phyloP scores from a whole-genome alignment of 2,888 invertebrate genomes.

The Sphaerophoria taeniata region DNA sequence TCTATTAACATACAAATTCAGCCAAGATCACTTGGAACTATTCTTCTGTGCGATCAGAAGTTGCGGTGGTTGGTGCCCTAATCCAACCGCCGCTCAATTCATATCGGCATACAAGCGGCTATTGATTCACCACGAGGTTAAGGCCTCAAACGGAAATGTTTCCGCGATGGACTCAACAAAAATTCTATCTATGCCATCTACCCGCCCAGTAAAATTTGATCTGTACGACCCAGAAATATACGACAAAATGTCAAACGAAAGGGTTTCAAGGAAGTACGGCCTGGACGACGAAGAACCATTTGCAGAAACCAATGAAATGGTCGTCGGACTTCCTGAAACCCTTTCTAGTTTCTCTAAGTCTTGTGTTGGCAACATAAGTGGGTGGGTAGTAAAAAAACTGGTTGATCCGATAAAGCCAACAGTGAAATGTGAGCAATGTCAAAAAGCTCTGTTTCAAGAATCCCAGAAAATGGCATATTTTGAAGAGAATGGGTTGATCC shows the following conservation, averaged over 20 bases:
- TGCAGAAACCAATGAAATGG: neutral
- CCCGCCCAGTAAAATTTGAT: neutral
- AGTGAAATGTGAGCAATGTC: neutral
- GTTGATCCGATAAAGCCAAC: neutral
- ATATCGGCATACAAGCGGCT: too few relatives aligned
- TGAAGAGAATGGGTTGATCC: neutral
- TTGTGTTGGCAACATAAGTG: neutral
- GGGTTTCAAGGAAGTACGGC: neutral
- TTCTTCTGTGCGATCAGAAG: neutral
- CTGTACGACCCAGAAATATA: neutral
- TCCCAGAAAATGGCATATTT: neutral
- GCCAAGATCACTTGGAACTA: too few relatives aligned
- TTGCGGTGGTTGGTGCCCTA: neutral
- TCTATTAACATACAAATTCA: neutral
- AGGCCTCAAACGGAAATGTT: neutral
- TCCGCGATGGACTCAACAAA: too few relatives aligned
- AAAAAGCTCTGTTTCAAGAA: neutral
- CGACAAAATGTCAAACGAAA: neutral
- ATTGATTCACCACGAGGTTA: neutral
- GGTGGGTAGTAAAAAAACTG: neutral
- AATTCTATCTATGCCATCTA: neutral
- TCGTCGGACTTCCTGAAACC: neutral
- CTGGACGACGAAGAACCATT: neutral
- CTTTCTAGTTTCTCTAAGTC: neutral
- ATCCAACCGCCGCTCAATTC: neutral